These are phyloP conservation scores for Microplitis deprimator DNA, from an alignment of 2,888 invertebrate species.

Conservation along the genomic window DNA sequence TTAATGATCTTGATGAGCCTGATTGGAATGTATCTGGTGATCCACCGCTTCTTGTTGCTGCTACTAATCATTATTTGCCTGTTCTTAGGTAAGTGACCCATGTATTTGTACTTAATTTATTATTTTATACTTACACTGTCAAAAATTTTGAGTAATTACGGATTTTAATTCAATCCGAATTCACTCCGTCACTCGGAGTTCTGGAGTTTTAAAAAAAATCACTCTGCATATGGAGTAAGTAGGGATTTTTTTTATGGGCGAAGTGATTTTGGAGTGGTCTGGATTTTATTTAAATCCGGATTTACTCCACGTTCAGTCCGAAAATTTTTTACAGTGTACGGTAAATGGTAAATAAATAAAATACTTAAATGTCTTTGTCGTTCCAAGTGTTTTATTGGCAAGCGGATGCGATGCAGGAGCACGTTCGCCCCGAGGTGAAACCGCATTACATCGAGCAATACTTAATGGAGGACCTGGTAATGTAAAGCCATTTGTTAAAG, in stretches of 20 bases:
- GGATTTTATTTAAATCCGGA: too few relatives aligned
- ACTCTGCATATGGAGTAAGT: too few relatives aligned
- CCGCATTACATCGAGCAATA: slow-evolving; percentile 66
- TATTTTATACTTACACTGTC: neutral
- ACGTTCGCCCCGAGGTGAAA: slow-evolving; percentile 67
- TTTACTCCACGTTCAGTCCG: too few relatives aligned
- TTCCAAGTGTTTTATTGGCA: slow-evolving; percentile 55
- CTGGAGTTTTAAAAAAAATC: too few relatives aligned
- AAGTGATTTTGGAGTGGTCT: too few relatives aligned
- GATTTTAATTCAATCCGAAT: too few relatives aligned
- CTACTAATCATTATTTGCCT: slow-evolving; percentile 62
- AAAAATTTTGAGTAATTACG: too few relatives aligned
- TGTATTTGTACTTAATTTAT: neutral
- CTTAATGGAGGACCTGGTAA: slow-evolving; percentile 59
- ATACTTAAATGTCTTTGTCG: neutral
- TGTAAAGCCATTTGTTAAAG: slow-evolving; percentile 60
- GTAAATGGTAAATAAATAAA: too few relatives aligned
- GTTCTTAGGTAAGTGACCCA: slow-evolving; percentile 59
- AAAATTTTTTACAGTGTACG: too few relatives aligned
- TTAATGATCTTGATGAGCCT: slow-evolving; percentile 65
- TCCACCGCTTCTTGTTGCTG: slow-evolving; percentile 67
- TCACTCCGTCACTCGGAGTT: too few relatives aligned
- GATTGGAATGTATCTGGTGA: slow-evolving; percentile 68
- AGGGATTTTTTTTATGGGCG: neutral
- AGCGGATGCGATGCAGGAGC: slow-evolving; percentile 65